A percentile compares a stretch with the other conserved stretches of the same genome.
Conservation (phyloP, 2,888 invertebrate genomes). For the Eristalis intricaria region DNA sequence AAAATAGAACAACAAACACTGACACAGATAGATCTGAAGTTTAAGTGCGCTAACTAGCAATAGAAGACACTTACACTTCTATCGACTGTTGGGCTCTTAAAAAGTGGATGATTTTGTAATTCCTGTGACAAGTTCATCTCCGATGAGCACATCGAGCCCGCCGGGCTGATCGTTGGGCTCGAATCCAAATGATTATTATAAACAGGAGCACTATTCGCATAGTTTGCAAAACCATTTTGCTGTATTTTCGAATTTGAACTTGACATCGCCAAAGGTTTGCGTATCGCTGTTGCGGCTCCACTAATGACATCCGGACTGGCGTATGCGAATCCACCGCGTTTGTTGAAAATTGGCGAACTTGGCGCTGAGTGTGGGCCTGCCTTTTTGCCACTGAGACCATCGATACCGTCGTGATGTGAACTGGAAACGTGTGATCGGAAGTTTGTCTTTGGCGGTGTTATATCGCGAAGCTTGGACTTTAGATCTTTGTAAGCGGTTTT, state of each 20-base stretch:
- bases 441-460: slow-evolving; percentile 77
- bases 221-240: slow-evolving; percentile 77
- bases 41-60: slow-evolving; percentile 44
- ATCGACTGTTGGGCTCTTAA: slow-evolving; percentile 84
- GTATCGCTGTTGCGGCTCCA: slow-evolving; percentile 74
- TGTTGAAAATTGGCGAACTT: slow-evolving; percentile 85
- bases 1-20: slow-evolving; percentile 40
- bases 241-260: slow-evolving; percentile 79
- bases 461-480: slow-evolving; percentile 84
- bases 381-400: slow-evolving; percentile 75
- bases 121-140: slow-evolving; percentile 84
- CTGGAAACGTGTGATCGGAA: slow-evolving; percentile 78
- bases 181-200: slow-evolving; percentile 78
- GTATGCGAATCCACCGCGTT: slow-evolving; percentile 77
- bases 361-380: slow-evolving; percentile 83
- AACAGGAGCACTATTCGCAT: slow-evolving; percentile 72
- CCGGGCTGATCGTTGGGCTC: slow-evolving; percentile 81
- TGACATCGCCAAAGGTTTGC: slow-evolving; percentile 78
- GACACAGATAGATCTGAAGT: slow-evolving; percentile 55
- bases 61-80: slow-evolving; percentile 83
- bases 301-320: slow-evolving; percentile 73
- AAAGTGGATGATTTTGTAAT: slow-evolving; percentile 81
- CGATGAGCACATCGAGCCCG: slow-evolving; percentile 80
- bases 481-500: slow-evolving; percentile 90
- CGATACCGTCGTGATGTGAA: slow-evolving; percentile 79